Percentiles rank a stretch among this genome's conserved stretches.
phyloP scores from a whole-genome alignment of 2,113 vertebrate genomes.

The Scophthalmus maximus region DNA sequence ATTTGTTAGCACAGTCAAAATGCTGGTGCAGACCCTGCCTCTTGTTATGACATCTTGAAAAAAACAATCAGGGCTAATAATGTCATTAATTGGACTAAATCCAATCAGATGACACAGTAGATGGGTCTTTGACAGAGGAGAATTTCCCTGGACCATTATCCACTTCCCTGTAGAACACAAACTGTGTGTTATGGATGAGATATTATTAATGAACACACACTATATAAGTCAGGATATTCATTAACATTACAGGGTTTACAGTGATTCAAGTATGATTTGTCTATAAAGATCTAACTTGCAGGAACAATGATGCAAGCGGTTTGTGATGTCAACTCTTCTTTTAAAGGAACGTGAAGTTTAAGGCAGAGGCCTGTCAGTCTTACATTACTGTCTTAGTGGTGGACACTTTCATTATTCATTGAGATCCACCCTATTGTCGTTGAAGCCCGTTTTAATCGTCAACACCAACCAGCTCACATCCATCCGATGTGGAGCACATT shows the following conservation, averaged over 20 bases:
- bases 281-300: neutral
- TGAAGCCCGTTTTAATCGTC: no score
- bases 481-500: no score
- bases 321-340: neutral
- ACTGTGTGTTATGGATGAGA: neutral
- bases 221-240: neutral
- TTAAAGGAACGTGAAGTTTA: neutral
- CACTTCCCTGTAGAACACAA: neutral
- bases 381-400: neutral
- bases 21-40: neutral
- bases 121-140: neutral
- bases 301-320: neutral
- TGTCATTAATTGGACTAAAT: no score
- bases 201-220: neutral
- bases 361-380: neutral
- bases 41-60: neutral
- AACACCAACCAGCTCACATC: no score
- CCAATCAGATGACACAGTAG: neutral
- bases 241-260: neutral
- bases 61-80: neutral
- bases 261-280: neutral
- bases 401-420: no score
- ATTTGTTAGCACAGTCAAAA: neutral
- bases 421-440: no score
- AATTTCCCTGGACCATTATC: neutral